phyloP scores from a whole-genome alignment of 2,797 vertebrate genomes.

The Lindbergichthys nudifrons region DNA sequence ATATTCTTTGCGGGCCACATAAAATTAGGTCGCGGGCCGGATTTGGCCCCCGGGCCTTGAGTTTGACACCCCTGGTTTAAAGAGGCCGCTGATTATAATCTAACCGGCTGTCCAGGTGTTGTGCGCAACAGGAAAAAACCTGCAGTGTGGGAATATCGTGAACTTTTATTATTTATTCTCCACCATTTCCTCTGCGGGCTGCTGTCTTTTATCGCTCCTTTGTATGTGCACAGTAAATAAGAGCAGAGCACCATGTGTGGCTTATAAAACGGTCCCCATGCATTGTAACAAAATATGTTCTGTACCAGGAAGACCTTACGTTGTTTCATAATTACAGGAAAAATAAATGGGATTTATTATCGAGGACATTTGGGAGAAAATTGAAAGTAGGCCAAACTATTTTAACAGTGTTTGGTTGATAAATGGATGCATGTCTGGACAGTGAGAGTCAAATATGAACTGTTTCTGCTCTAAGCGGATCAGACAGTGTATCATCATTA shows the following conservation, averaged over 20 bases:
- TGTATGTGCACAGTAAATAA: constrained; percentile 36
- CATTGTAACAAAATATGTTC: constrained; percentile 22
- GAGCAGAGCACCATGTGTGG: constrained; percentile 9
- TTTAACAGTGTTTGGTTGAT: constrained; percentile 51
- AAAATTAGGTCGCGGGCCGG: no score
- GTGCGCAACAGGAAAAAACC: constrained; percentile 24
- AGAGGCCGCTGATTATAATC: no score
- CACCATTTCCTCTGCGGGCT: constrained; percentile 24
- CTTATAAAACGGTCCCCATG: constrained; percentile 58
- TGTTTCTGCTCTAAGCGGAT: constrained; percentile 52
- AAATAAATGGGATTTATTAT: constrained; percentile 30
- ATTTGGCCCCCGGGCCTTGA: no score
- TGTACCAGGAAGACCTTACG: no score
- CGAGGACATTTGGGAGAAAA: constrained; percentile 18
- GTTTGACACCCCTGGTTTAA: no score
- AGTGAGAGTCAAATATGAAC: constrained; percentile 34
- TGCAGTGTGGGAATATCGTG: constrained; percentile 37
- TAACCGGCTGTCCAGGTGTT: constrained; percentile 12
- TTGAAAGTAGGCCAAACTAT: constrained; percentile 73
- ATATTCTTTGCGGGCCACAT: no score
- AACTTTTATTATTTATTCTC: constrained; percentile 37
- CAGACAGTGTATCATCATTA: constrained; percentile 50
- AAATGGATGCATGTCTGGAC: constrained; percentile 51
- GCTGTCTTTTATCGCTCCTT: constrained; percentile 37
- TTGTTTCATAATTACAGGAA: constrained; percentile 28